Evolutionary conservation across 2,113 vertebrate species (phyloP).

Genomic region (Ammodytes dubius): DNA sequence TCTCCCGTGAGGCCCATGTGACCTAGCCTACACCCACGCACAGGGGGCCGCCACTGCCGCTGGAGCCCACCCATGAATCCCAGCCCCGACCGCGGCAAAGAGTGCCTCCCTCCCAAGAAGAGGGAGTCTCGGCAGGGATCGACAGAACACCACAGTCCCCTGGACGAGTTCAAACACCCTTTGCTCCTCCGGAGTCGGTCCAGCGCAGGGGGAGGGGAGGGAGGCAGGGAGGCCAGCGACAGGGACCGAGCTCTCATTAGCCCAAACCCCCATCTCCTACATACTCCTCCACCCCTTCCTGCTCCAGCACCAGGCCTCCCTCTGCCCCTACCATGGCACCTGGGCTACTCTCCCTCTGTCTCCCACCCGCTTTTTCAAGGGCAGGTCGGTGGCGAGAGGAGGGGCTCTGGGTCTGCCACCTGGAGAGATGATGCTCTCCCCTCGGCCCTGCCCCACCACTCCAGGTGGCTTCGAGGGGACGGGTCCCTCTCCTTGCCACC

Average conservation of each 20-base stretch:
- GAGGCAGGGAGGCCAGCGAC: conserved; percentile 69
- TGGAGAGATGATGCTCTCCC: conserved; percentile 83
- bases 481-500: conserved; percentile 70
- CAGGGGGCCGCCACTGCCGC: conserved; percentile 78
- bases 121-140: conserved; percentile 86
- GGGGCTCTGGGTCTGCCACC: conserved; percentile 73
- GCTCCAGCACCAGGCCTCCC: conserved; percentile 64
- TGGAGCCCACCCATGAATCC: conserved; percentile 88
- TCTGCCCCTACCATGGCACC: conserved; percentile 79
- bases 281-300: conserved; percentile 74
- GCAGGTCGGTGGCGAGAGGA: conserved; percentile 77
- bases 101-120: conserved; percentile 88
- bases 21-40: conserved; percentile 83
- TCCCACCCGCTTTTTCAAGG: conserved; percentile 75
- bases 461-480: conserved; percentile 81
- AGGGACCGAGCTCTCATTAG: conserved; percentile 64
- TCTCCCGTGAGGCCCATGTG: conserved; percentile 87
- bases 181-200: conserved; percentile 79
- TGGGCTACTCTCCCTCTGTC: conserved; percentile 75
- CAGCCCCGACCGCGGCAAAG: conserved; percentile 86
- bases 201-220: conserved; percentile 72
- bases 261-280: conserved; percentile 70
- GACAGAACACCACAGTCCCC: conserved; percentile 67
- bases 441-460: conserved; percentile 72
- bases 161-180: conserved; percentile 85